Conservation (phyloP, 2,888 invertebrate species). For the Athalia cordata region DNA sequence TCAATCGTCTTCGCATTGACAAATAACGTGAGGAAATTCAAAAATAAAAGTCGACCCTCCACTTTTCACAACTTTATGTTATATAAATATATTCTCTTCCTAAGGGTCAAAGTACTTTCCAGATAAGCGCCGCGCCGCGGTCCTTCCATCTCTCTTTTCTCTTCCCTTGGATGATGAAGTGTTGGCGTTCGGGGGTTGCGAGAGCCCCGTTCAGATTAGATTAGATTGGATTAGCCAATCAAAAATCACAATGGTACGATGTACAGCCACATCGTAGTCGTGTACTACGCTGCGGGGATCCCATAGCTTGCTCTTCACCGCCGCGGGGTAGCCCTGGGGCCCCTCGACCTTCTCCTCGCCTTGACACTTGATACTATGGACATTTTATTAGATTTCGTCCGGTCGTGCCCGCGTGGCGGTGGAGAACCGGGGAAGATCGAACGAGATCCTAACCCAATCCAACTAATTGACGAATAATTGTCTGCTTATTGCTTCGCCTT, state of each 20-base stretch:
- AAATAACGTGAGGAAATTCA: background rate
- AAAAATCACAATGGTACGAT: slow-evolving; percentile 70
- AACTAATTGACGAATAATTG: slow-evolving; percentile 42
- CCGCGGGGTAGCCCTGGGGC: slow-evolving; percentile 5
- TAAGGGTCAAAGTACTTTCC: slow-evolving; percentile 16
- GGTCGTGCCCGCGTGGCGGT: slow-evolving; percentile 68
- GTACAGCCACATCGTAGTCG: background rate
- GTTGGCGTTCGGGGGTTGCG: slow-evolving; percentile 50
- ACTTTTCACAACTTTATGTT: background rate
- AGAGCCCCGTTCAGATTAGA: slow-evolving; percentile 65
- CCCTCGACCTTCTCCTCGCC: slow-evolving; percentile 47
- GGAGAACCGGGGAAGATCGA: slow-evolving; percentile 5
- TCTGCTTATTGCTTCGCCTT: slow-evolving; percentile 35
- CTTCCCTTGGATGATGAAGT: slow-evolving; percentile 49
- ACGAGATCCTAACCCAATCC: slow-evolving; percentile 41
- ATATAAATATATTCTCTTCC: slow-evolving; percentile 3
- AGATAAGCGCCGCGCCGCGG: background rate
- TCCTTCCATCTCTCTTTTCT: background rate
- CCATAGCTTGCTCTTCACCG: slow-evolving; percentile 37
- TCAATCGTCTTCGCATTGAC: too few species aligned
- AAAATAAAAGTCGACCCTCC: background rate
- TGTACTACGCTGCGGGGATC: background rate
- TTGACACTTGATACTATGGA: slow-evolving; percentile 72
- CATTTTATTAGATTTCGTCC: slow-evolving; percentile 72
- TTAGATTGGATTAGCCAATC: slow-evolving; percentile 73